A percentile compares a stretch with the other conserved stretches of the same genome.
These are phyloP conservation scores for Polypedilum pembai DNA, from an alignment of 1,140 invertebrate genomes.

Conservation along the genomic window DNA sequence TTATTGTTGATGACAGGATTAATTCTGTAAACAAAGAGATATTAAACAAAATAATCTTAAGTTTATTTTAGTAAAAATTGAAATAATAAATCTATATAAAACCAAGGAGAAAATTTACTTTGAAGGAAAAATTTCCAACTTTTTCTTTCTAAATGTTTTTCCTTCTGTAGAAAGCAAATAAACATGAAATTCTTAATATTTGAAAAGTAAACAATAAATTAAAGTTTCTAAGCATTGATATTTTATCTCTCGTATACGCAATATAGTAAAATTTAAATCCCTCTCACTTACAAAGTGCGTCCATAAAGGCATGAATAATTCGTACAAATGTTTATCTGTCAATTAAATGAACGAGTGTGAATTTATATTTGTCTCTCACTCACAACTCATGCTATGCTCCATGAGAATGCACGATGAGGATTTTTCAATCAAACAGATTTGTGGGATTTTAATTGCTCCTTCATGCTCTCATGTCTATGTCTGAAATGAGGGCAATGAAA, in stretches of 20 bases:
- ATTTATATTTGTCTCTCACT: conserved; percentile 25
- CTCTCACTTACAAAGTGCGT: background rate
- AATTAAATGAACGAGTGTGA: conserved; percentile 28
- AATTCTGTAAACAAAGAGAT: too few relatives aligned
- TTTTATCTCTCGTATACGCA: background rate
- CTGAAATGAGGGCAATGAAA: background rate
- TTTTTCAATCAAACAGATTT: conserved; percentile 25
- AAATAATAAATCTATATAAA: too few relatives aligned
- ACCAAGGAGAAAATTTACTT: too few relatives aligned
- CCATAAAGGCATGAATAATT: conserved; percentile 16
- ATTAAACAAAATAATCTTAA: too few relatives aligned
- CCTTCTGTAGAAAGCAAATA: too few relatives aligned
- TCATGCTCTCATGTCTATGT: background rate
- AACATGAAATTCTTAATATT: too few relatives aligned
- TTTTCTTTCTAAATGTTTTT: too few relatives aligned
- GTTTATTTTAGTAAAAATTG: too few relatives aligned
- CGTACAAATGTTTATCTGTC: conserved; percentile 28
- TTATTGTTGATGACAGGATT: too few relatives aligned
- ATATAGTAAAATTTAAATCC: background rate
- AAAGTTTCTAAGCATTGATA: background rate
- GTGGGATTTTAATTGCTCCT: conserved; percentile 26
- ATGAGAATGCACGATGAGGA: background rate
- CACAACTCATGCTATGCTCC: background rate
- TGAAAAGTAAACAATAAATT: too few relatives aligned
- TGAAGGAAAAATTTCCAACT: too few relatives aligned